These are phyloP conservation scores for Globia sparganii DNA, from an alignment of 2,888 invertebrate genomes.

Conservation along the genomic window DNA sequence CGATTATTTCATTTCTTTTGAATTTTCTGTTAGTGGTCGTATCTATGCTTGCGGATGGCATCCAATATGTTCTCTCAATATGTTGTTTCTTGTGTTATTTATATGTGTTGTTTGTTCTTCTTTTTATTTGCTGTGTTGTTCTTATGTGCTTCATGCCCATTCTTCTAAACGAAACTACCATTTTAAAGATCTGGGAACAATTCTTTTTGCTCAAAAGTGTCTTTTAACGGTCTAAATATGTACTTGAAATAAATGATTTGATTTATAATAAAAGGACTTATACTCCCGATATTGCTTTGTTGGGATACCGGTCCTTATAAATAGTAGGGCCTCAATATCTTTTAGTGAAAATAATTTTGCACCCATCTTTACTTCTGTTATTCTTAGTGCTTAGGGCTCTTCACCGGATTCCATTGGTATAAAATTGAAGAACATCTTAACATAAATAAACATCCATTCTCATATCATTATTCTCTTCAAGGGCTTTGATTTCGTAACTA, in stretches of 20 bases:
- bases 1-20: not conserved
- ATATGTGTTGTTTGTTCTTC: not conserved
- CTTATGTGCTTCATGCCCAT: too few relatives aligned
- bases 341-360: not conserved
- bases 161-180: too few relatives aligned
- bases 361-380: not conserved
- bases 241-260: not conserved
- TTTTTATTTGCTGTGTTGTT: not conserved
- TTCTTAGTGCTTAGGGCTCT: not conserved
- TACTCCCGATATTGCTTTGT: not conserved
- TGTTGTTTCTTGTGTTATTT: not conserved
- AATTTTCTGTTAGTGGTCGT: not conserved
- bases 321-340: too few relatives aligned
- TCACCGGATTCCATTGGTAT: not conserved
- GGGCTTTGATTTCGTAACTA: conserved; percentile 10
- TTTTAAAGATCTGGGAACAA: not conserved
- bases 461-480: conserved; percentile 1
- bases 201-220: not conserved
- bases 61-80: not conserved
- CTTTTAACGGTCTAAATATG: not conserved
- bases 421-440: not conserved
- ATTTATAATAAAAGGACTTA: not conserved
- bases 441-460: too few relatives aligned
- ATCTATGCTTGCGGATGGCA: not conserved
- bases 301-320: not conserved